Evolutionary conservation across 2,797 vertebrate species (phyloP), one percentile per base, ranked within the genome.

Genomic region (Cyprinodon diabolis): DNA sequence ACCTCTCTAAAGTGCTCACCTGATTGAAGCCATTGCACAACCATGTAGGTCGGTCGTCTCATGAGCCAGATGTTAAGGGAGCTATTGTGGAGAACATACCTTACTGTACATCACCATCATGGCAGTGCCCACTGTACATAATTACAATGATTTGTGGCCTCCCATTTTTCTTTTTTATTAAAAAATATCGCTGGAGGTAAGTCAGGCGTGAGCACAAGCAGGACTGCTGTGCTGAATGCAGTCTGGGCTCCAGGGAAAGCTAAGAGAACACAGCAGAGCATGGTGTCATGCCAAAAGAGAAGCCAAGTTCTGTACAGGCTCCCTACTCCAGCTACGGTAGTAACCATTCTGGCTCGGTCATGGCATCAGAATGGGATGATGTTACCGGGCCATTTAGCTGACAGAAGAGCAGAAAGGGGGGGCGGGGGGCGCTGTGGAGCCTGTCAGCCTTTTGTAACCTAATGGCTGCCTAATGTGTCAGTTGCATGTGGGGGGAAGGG

Each of bases 101-200:
- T 91, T 92, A 30, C 30, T 30, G 30, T 30, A 90, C 84, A 89
- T 93, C 92, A 93, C 92, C 84, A 87, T 86, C 71, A 62, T 69
- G 66, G 86, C 82, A 87, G 87, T 89, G 88, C 78, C 86, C 81
- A 75, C 82, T 82, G 83, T 90, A 90, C 91, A 93, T 92, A 93
- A 94, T 94, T 92, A 92, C 88, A 87, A 90, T 94, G 93, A 94
- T 93, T 93, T 93, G 92, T 93, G 90, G 84, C 81, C 88, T 91
- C 85, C 90, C 82, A 86, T 93, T 91, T 91, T 81, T 81, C 87
- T 87, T 87, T 87, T 89, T 91, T 91, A 90, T 92, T 93, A 91
- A 92, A 94, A 92, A 94, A 91, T 94, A 93, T 92, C 92, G 86
- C 88, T 81, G 66, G 87, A 89, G 90, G 90, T 90, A 85, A 93